Evolutionary conservation across 2,113 vertebrate species (phyloP), one percentile per base, ranked within the genome.

Genomic region (Octodon degus): DNA sequence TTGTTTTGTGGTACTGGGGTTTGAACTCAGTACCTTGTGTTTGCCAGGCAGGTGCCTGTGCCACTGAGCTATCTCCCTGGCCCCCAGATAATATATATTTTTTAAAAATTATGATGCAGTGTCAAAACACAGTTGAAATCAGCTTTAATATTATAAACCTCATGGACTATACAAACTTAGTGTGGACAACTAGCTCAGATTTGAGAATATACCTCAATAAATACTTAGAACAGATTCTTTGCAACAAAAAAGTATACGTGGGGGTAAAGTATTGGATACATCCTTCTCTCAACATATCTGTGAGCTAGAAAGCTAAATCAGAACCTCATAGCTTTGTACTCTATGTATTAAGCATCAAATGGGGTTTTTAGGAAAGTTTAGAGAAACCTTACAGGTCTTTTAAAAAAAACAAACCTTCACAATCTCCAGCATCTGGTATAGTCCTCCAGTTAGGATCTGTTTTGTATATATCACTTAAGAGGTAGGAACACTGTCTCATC

Each of bases 111-210:
- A 7, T 81, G 84, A 94, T 91, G 90, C 79, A 88, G 20, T 97
- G 86, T 95, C 68, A 89, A 95, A 96, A 95, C 30, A 92, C 53
- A 95, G 87, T 84, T 79, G 86, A 74, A 94, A n/a, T 32, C 88
- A 93, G 25, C 55, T n/a, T 7, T 76, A 65, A 93, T 95, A 25
- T 0, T 58, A 32, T 68, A 95, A 32, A 50, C 30, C 20, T 27
- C 24, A 34, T 4, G 37, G 50, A 22, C 63, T 84, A 25, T 2
- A 84, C 67, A 65, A 79, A 92, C 63, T 87, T 89, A 74, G 20
- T 62, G 6, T 9, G 24, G 14, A 86, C 34, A 72, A 58, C 14
- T 34, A 25, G 7, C 34, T 63, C 67, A 67, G 83, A 91, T 95
- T 91, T 81, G 14, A 89, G 88, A 96, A 94, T 43, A 76, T 40